Conservation (phyloP, 2,888 invertebrate species). For the Notodonta dromedarius region DNA sequence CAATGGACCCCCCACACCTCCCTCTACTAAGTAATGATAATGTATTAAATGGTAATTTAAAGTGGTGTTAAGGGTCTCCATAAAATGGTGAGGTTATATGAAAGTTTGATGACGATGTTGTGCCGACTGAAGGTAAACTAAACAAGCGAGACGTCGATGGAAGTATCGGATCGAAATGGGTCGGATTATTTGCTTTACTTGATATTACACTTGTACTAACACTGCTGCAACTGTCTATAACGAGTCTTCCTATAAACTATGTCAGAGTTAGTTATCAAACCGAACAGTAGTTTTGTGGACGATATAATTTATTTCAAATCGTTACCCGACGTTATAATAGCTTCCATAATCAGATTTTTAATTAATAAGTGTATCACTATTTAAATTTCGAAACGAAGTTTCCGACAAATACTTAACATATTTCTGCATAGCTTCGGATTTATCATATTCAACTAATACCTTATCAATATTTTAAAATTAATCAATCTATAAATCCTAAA, state of each 20-base stretch:
- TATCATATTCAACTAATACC: too few species aligned
- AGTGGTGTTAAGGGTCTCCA: constrained; percentile 45
- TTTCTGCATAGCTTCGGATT: too few species aligned
- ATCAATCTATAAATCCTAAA: too few species aligned
- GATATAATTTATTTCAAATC: too few species aligned
- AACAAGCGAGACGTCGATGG: constrained; percentile 58
- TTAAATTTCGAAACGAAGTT: too few species aligned
- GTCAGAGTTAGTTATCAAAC: not conserved
- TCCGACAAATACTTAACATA: too few species aligned
- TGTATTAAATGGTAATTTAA: constrained; percentile 44
- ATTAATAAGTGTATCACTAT: not conserved
- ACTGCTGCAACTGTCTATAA: constrained; percentile 39
- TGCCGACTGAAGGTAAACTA: constrained; percentile 57
- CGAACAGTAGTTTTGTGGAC: not conserved
- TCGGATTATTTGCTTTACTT: constrained; percentile 62
- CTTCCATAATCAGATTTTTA: not conserved
- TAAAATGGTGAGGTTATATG: constrained; percentile 59
- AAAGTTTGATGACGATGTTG: constrained; percentile 66
- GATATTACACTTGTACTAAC: constrained; percentile 50
- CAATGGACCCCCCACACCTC: constrained; percentile 33
- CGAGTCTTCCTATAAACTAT: constrained; percentile 20
- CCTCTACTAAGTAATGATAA: constrained; percentile 22
- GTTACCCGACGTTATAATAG: not conserved
- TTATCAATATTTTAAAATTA: too few species aligned
- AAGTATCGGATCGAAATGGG: constrained; percentile 57